Evolutionary conservation across 2,797 vertebrate species (phyloP), one percentile per base, ranked within the genome.

Genomic region (Alcedo quadribrachys): DNA sequence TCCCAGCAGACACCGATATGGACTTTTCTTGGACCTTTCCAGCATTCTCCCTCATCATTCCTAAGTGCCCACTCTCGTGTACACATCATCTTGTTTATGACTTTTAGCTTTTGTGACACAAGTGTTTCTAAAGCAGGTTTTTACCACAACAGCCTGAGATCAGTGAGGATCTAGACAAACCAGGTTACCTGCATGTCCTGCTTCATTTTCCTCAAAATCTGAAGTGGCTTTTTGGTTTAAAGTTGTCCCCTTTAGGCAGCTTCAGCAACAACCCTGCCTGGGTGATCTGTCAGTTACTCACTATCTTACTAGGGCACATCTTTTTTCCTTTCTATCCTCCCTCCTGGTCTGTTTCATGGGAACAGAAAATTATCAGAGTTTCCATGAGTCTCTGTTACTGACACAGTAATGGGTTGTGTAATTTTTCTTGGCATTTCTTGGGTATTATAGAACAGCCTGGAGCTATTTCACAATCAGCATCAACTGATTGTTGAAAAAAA

Each of bases 341-440:
- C 9, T 63, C 63, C 69, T 79, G 48, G 35, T 46, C 43, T 84
- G 10, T 89, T 85, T 17, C n/a, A 8, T 43, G 30, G 65, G 65
- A 95, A 85, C 6, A 87, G 28, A 22, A 85, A 68, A 75, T 74
- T 22, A 71, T 15, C 75, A 40, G 42, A 46, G 9, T 65, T 92
- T 61, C 61, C 50, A 3, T 28, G 16, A 73, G n/a, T 65, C 53
- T 90, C 37, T 0, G 4, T 58, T 58, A 54, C 67, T n/a, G 63
- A 55, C 57, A 82, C 74, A 60, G 32, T 77, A 54, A 40, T 16
- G 12, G 22, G 32, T 50, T 93, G 42, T 61, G 50, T 65, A 84
- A 87, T 80, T 85, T 90, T 95, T 82, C 68, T 85, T 90, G 84
- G 57, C 57, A 20, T 90, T 94, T 94, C 65, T 87, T 77, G 71